phyloP scores from a whole-genome alignment of 2,888 invertebrate species.

The Philhelius pedissequus region DNA sequence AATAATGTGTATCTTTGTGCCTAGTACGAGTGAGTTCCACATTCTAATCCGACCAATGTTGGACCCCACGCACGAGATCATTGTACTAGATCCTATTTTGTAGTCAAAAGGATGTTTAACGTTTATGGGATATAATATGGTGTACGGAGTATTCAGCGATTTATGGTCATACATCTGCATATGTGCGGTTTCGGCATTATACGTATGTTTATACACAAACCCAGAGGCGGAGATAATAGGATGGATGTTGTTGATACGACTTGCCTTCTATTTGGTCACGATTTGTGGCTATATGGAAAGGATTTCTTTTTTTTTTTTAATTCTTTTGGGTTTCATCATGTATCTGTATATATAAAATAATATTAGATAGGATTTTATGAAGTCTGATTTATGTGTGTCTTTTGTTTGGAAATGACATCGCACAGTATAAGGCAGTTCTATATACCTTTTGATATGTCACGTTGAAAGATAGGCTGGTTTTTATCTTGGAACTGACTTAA shows the following conservation, averaged over 20 bases:
- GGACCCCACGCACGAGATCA: conserved; percentile 66
- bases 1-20: neutral
- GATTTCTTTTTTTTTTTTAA: conserved; percentile 50
- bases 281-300: conserved; percentile 18
- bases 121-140: conserved; percentile 10
- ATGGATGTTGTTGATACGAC: conserved; percentile 37
- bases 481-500: neutral
- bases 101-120: conserved; percentile 46
- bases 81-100: conserved; percentile 62
- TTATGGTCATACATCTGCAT: conserved; percentile 55
- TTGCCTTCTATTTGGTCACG: conserved; percentile 59
- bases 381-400: conserved; percentile 40
- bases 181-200: conserved; percentile 51
- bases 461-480: neutral
- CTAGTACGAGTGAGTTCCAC: neutral
- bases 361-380: conserved; percentile 24
- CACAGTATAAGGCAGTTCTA: neutral
- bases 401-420: neutral
- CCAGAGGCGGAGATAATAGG: conserved; percentile 10
- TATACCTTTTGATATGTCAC: neutral
- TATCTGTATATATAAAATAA: neutral
- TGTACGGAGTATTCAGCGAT: neutral
- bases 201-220: conserved; percentile 9
- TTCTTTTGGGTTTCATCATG: conserved; percentile 13
- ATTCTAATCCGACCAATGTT: conserved; percentile 38